Percentiles rank a stretch among this genome's conserved stretches.
These are phyloP conservation scores for Hyperoodon ampullatus DNA, from an alignment of 2,113 vertebrate species.

Conservation along the genomic window DNA sequence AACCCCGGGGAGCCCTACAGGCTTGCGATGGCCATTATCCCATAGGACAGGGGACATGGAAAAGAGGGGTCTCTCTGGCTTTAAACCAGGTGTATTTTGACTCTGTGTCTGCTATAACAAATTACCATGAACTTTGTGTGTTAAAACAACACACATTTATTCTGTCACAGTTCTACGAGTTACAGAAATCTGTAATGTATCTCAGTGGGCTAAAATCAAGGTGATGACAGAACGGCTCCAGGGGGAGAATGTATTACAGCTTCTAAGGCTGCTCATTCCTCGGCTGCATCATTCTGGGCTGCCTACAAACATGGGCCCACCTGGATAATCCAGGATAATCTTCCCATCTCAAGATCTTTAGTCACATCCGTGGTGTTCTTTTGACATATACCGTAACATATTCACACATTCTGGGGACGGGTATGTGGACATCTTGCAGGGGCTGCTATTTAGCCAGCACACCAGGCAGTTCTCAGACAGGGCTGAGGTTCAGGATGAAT, in stretches of 20 bases:
- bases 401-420: too few relatives aligned
- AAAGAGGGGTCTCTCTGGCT: neutral
- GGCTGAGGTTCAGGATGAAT: neutral
- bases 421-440: rapidly evolving
- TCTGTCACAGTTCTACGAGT: neutral
- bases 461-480: neutral
- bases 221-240: neutral
- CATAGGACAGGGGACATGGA: rapidly evolving
- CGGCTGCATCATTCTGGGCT: neutral
- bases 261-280: neutral
- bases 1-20: neutral
- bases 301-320: neutral
- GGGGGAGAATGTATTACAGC: neutral
- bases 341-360: neutral
- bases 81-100: neutral
- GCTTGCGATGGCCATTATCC: neutral
- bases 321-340: neutral
- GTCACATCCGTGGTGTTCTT: neutral
- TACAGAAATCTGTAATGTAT: neutral
- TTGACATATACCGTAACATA: neutral
- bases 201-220: neutral
- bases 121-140: neutral
- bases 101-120: neutral
- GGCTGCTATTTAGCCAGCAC: rapidly evolving
- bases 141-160: neutral